Percentiles rank a stretch among this genome's conserved stretches.
Conservation (phyloP, 2,113 vertebrate species). For the Scomber scombrus region DNA sequence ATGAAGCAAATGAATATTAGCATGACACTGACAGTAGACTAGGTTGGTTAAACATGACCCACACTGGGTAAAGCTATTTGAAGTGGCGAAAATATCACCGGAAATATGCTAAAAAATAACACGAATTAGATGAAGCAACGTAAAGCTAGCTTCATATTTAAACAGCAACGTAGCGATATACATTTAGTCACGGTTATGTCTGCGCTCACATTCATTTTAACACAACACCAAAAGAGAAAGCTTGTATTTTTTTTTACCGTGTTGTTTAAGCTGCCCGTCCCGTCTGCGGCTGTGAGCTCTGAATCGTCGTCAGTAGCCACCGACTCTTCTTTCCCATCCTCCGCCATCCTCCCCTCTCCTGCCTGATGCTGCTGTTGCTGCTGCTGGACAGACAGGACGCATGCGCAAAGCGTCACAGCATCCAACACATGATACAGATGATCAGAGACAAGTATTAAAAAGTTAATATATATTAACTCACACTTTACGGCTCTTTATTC, state of each 20-base stretch:
- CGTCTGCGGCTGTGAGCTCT: slow-evolving; percentile 55
- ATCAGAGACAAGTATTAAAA: too few species aligned
- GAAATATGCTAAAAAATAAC: not conserved
- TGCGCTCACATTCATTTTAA: fast-evolving
- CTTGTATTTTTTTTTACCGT: slow-evolving; percentile 49
- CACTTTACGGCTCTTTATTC: too few species aligned
- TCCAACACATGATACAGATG: not conserved
- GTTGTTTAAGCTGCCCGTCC: slow-evolving; percentile 57
- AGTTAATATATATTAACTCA: too few species aligned
- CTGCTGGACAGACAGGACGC: slow-evolving; percentile 38
- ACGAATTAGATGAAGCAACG: not conserved
- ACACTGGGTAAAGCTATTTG: too few species aligned
- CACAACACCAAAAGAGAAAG: not conserved
- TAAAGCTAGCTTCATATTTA: not conserved
- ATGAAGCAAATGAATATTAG: not conserved
- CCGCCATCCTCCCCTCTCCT: slow-evolving; percentile 75
- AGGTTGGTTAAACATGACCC: too few species aligned
- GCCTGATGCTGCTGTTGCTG: slow-evolving; percentile 35
- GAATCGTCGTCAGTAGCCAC: slow-evolving; percentile 70
- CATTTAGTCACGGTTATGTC: not conserved
- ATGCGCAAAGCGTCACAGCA: slow-evolving; percentile 56
- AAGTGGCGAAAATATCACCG: not conserved
- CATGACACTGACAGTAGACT: not conserved
- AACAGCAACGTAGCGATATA: not conserved
- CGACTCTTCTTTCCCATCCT: slow-evolving; percentile 72